Base-by-base conservation (phyloP, 2,797 vertebrate species). In the Peromyscus aztecus region DNA sequence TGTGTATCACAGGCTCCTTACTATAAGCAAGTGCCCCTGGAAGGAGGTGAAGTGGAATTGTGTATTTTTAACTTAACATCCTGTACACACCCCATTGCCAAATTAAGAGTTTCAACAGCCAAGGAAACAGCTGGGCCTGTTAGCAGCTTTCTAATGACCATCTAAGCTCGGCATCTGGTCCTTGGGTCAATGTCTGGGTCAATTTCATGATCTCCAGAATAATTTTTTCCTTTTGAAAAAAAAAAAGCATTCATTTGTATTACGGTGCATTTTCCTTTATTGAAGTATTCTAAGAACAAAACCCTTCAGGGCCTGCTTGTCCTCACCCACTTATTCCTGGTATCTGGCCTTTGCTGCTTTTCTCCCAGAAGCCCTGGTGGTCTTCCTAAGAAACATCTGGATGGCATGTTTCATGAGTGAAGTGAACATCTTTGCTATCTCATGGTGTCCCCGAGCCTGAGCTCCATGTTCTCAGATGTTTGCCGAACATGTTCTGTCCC, bases 1-100 rank as follows among this genome's bases (percentile, higher is more conserved):
- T 77, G 83, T 88, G 75, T 94, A 94, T 93, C 91, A 89, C 96
- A 96, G 89, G 4, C 0, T 91, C 95, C 97, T 96, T 96, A 97
- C 95, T 61, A 96, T 90, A 92, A 81, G 89, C 82, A 90, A 97
- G 92, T 95, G 61, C 43, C 55, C 49, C 59, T 21, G 52, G 23
- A 63, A 97, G 97, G 67, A 96, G 46, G 9, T 63, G 75, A 16
- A 89, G 78, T 90, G 71, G 65, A 90, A 96, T 89, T 75, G 78
- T 77, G 46, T 95, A 90, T 63, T 90, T 93, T 96, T 92, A 93
- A 85, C 69, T 88, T 14, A 5, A 77, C 0, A 0, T 2, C 6
- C 75, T 83, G 81, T 69, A 93, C 31, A 57, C 0, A 2, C 0
- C 0, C 43, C 69, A 24, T 69, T 80, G 93, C 65, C 75, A 94